Base-by-base conservation (phyloP, 2,888 invertebrate genomes). In the Hymenopus coronatus region DNA sequence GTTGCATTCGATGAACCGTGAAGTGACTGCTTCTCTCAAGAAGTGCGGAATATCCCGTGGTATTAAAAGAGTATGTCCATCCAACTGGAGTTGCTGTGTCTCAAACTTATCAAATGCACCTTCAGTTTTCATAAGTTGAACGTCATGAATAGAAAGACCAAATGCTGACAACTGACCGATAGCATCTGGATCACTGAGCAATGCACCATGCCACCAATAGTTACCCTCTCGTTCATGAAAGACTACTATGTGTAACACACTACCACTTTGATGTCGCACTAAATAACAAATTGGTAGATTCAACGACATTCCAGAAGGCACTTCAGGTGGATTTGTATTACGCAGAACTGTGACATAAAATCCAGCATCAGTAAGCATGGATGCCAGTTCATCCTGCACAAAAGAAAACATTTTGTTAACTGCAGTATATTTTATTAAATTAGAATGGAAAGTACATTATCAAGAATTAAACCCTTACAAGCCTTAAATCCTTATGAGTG, bases 191-290 rank as follows among this genome's bases (percentile, higher is more conserved):
- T 91, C 90, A 91, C 90, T 91, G 84, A 90, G 89, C 28, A 92
- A 88, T 28, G 91, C 90, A 28, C 92, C 92, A 90, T 92, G 92
- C 93, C 93, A 94, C 92, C 93, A 92, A 89, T 92, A 93, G 88
- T 92, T 92, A 33, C 92, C 92, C 89, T 91, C 90, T 27, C 90
- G 89, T 81, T 90, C 90, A 33, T 90, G 90, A 85, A 90, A 89
- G 9, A 90, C 46, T 28, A 90, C 90, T 14, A 90, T 70, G 28
- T 90, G 89, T 30, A 90, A 88, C 30, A 89, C 84, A 85, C 30
- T 85, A 28, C 88, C 88, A 27, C 89, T 88, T 70, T 20, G 54
- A 25, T 70, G 14, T 87, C 90, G 89, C 33, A 90, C 82, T 25
- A 90, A 81, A 82, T 88, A 88, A 83, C 90, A 88, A 30, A 90